Percentiles rank a stretch among this genome's conserved stretches.
phyloP scores from a whole-genome alignment of 1,140 invertebrate genomes.

The Lordiphosa clarofinis region DNA sequence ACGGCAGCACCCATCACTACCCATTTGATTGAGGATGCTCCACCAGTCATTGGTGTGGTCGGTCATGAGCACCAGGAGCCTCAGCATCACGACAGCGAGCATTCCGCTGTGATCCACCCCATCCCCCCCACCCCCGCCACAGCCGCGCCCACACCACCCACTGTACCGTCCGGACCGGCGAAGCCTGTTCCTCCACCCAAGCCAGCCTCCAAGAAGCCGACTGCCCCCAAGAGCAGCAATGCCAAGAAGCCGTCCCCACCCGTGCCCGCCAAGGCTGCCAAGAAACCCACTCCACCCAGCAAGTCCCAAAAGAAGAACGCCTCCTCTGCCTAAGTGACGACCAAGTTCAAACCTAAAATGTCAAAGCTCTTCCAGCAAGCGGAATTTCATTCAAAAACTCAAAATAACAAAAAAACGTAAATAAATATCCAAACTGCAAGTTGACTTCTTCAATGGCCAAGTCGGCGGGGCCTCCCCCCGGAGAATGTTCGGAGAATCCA shows the following conservation, averaged over 20 bases:
- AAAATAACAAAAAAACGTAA: constrained; percentile 52
- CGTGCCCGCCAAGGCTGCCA: constrained; percentile 35
- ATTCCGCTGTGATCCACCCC: constrained; percentile 24
- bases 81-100: constrained; percentile 17
- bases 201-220: constrained; percentile 24
- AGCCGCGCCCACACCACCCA: constrained; percentile 54
- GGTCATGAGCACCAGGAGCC: constrained; percentile 23
- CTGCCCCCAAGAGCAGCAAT: constrained; percentile 7
- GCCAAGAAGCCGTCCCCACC: constrained; percentile 35
- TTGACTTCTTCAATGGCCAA: not conserved
- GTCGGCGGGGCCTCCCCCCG: too few species aligned
- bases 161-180: constrained; percentile 11
- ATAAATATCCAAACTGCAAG: constrained; percentile 48
- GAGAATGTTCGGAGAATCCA: constrained; percentile 21
- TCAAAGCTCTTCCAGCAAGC: constrained; percentile 42
- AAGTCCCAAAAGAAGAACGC: constrained; percentile 53
- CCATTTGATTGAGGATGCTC: constrained; percentile 34
- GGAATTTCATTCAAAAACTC: constrained; percentile 68
- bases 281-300: constrained; percentile 56
- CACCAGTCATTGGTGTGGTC: constrained; percentile 32
- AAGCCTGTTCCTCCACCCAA: constrained; percentile 21
- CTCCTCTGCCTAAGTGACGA: constrained; percentile 31
- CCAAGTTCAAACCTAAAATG: constrained; percentile 19
- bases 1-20: constrained; percentile 46
- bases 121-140: constrained; percentile 55